phyloP scores from a whole-genome alignment of 2,113 vertebrate species.

The Silurus glanis region DNA sequence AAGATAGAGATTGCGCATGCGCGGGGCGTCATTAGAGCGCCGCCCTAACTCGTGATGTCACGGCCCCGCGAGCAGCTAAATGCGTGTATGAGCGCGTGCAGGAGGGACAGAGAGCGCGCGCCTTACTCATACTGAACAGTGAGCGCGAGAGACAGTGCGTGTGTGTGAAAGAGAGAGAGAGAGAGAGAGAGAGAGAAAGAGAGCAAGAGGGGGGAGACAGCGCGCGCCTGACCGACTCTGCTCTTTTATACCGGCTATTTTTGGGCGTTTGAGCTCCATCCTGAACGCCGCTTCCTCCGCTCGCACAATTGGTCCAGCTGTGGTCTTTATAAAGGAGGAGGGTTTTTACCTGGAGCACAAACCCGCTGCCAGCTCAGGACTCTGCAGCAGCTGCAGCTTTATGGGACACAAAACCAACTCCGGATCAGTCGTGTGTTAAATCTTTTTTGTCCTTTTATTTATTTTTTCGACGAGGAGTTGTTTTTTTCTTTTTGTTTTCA shows the following conservation, averaged over 20 bases:
- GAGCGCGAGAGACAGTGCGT: neutral
- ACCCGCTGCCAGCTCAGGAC: conserved; percentile 60
- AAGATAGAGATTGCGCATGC: neutral
- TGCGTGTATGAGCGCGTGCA: conserved; percentile 24
- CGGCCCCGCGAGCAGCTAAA: neutral
- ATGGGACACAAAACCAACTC: conserved; percentile 47
- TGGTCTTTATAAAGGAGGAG: conserved; percentile 69
- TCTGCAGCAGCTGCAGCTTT: conserved; percentile 57
- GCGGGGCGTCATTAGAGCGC: neutral
- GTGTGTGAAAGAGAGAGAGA: neutral
- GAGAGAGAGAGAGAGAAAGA: conserved; percentile 16
- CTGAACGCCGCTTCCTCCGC: conserved; percentile 85
- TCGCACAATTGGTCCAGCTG: conserved; percentile 79
- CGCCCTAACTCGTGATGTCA: conserved; percentile 8
- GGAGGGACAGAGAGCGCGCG: neutral
- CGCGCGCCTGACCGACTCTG: conserved; percentile 26
- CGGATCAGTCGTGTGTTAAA: conserved; percentile 12
- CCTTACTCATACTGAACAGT: neutral
- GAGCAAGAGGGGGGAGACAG: conserved; percentile 46
- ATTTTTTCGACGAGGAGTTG: conserved; percentile 46
- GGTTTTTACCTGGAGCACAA: conserved; percentile 67
- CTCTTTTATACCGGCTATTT: conserved; percentile 87
- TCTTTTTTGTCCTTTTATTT: neutral
- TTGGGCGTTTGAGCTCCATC: conserved; percentile 77
- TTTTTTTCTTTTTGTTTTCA: neutral